Base-by-base conservation (phyloP, 1,140 invertebrate species). In the Cotesia typhae region DNA sequence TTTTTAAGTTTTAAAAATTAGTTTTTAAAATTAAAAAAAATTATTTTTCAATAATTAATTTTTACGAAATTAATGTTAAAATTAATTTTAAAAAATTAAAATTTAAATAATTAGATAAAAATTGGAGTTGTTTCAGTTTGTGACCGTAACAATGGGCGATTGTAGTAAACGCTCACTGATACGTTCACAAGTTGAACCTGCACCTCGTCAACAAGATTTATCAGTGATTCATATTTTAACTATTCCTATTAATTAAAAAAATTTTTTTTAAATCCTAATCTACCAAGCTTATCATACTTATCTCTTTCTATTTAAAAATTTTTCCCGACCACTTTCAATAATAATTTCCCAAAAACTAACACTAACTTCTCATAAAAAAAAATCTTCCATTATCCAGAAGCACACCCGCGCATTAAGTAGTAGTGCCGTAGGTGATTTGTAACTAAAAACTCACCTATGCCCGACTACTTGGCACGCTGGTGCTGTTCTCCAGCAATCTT, bases 71-170 rank as follows among this genome's bases (percentile, higher is more conserved):
- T 17, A 17, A 17, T 17, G 17, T 17, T 17, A 28, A 28, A 28
- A 28, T 28, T 28, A 28, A 28, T 28, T 28, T 28, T 28, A 0
- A 28, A 28, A 28, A 28, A 28, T 28, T 28, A 28, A 28, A 28
- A 28, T 28, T 2, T 2, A 28, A 28, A 28, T 28, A 28, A 28
- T 28, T 10, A 2, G 37, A 38, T 10, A 64, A 17, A 14, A 5
- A 37, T 64, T 67, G 75, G 76, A 79, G 79, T 59, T 78, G 79
- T 83, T 85, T 85, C 78, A 75, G 74, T 84, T 86, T 86, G 85
- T 86, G 85, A 86, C 85, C 82, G 82, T 82, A 86, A 84, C 79
- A 84, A 85, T 82, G 82, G 80, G 83, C 79, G 81, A 76, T 71
- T 67, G 47, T 59, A 52, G 59, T 60, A 68, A 65, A 69, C 79